Percentiles rank a stretch among this genome's conserved stretches.
Evolutionary conservation across 2,797 vertebrate species (phyloP).

Genomic region (Rhadinocentrus ornatus): DNA sequence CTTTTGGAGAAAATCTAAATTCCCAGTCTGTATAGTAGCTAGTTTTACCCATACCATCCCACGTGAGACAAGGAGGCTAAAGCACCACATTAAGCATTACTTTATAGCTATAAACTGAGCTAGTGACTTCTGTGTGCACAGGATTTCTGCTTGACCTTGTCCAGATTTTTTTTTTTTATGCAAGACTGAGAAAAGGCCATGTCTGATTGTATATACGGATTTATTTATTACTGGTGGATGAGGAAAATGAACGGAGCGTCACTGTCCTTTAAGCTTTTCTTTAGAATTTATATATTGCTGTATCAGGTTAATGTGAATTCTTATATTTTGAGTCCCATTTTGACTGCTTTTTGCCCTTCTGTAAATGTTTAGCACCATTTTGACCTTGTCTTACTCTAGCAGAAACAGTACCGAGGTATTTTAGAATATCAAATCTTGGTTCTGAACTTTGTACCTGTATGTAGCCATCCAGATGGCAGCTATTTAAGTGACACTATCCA

Average conservation of each 20-base stretch:
- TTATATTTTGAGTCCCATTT: conserved; percentile 43
- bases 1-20: conserved; percentile 51
- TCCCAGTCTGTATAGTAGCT: not conserved
- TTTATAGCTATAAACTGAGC: conserved; percentile 65
- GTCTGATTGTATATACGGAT: conserved; percentile 68
- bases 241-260: conserved; percentile 33
- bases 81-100: conserved; percentile 23
- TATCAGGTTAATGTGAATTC: conserved; percentile 40
- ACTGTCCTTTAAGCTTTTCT: conserved; percentile 39
- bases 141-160: conserved; percentile 9
- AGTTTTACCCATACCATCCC: not conserved
- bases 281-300: conserved; percentile 28
- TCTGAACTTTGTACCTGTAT: conserved; percentile 21
- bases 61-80: not conserved
- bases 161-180: not conserved
- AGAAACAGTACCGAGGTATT: conserved; percentile 13
- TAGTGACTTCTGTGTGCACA: conserved; percentile 40
- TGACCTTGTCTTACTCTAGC: conserved; percentile 26
- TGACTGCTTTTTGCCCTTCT: conserved; percentile 18
- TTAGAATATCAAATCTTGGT: conserved; percentile 11
- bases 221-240: conserved; percentile 64
- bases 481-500: conserved; percentile 10
- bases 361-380: conserved; percentile 39
- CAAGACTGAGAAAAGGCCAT: conserved; percentile 11
- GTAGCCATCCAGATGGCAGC: not conserved